phyloP scores from a whole-genome alignment of 1,140 invertebrate genomes.

The Dinoponera quadriceps region DNA sequence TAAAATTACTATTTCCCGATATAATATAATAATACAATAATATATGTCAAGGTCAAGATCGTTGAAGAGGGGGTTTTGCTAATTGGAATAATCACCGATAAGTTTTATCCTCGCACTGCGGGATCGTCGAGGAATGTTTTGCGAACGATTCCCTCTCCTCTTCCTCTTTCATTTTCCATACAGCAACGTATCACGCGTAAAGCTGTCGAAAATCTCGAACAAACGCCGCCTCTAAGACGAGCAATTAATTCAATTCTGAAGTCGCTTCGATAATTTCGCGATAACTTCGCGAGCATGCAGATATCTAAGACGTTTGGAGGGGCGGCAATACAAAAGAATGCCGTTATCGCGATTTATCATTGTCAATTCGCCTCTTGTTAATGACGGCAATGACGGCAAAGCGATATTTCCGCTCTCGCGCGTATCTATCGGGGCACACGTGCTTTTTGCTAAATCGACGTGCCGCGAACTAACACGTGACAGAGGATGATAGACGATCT shows the following conservation, averaged over 20 bases:
- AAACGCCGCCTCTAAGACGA: background rate
- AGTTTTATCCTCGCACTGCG: too few relatives aligned
- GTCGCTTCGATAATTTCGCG: background rate
- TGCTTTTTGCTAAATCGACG: constrained; percentile 19
- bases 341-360: background rate
- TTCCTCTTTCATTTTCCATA: background rate
- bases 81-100: too few relatives aligned
- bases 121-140: background rate
- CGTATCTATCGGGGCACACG: background rate
- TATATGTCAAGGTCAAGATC: too few relatives aligned
- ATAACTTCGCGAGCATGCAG: too few relatives aligned
- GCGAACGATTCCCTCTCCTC: background rate
- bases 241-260: background rate
- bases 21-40: too few relatives aligned
- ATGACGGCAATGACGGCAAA: too few relatives aligned
- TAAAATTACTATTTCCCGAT: too few relatives aligned
- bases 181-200: background rate
- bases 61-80: too few relatives aligned
- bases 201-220: too few relatives aligned
- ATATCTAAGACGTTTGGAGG: background rate
- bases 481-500: constrained; percentile 8
- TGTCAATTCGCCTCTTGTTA: background rate
- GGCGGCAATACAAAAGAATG: background rate
- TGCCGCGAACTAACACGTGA: constrained; percentile 16
- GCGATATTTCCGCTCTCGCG: constrained; percentile 13